Percentiles rank a stretch among this genome's conserved stretches.
Evolutionary conservation across 2,888 invertebrate genomes (phyloP).

Genomic region (Tinea pellionella): DNA sequence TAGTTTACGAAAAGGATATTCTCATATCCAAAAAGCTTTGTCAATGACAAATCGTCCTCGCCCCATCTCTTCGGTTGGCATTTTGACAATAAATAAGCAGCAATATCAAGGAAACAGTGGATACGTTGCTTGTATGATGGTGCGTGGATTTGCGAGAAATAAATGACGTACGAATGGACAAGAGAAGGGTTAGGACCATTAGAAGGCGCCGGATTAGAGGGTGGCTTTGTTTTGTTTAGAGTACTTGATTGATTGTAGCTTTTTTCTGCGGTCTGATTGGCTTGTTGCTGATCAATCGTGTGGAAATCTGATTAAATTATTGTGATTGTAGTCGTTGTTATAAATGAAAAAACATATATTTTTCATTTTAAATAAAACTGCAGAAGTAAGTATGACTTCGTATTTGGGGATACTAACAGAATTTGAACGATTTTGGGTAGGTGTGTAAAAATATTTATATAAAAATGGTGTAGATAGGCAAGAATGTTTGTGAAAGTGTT

Average conservation of each 20-base stretch:
- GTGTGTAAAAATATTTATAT: too few relatives aligned
- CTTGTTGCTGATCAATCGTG: not conserved
- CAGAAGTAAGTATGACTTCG: too few relatives aligned
- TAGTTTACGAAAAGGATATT: slow-evolving; percentile 34
- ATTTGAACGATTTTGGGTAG: too few relatives aligned
- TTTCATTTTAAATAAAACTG: too few relatives aligned
- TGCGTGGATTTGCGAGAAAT: slow-evolving; percentile 49
- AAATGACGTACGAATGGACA: slow-evolving; percentile 62
- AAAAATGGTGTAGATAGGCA: too few relatives aligned
- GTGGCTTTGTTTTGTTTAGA: slow-evolving; percentile 14
- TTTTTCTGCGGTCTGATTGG: slow-evolving; percentile 14
- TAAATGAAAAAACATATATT: too few relatives aligned
- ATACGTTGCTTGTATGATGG: slow-evolving; percentile 20
- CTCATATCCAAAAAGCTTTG: slow-evolving; percentile 37
- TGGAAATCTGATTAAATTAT: not conserved
- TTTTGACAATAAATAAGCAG: slow-evolving; percentile 62
- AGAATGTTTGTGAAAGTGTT: not conserved
- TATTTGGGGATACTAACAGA: too few relatives aligned
- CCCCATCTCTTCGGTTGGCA: slow-evolving; percentile 46
- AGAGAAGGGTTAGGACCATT: slow-evolving; percentile 41
- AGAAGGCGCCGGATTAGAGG: slow-evolving; percentile 14
- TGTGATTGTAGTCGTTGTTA: not conserved
- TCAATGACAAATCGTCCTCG: slow-evolving; percentile 63
- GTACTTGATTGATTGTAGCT: slow-evolving; percentile 16
- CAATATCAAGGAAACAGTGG: slow-evolving; percentile 50